Percentiles rank a stretch among this genome's conserved stretches.
These are phyloP conservation scores for Nephila pilipes DNA, from an alignment of 1,140 invertebrate genomes.

Conservation along the genomic window DNA sequence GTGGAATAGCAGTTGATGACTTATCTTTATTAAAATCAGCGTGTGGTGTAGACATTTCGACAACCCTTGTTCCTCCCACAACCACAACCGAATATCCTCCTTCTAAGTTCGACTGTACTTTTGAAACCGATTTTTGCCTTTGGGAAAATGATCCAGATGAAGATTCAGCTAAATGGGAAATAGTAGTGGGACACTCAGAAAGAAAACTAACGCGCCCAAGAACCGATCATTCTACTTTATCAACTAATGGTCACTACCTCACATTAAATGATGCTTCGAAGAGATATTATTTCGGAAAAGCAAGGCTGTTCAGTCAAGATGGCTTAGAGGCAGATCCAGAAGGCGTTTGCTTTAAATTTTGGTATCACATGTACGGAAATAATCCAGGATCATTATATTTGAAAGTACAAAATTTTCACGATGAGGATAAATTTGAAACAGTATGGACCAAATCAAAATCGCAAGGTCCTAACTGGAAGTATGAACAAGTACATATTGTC, in stretches of 20 bases:
- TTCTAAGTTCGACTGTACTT: constrained; percentile 68
- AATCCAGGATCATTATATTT: constrained; percentile 61
- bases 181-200: constrained; percentile 58
- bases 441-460: constrained; percentile 63
- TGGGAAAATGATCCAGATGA: constrained; percentile 66
- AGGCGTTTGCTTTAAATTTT: constrained; percentile 74
- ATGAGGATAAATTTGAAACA: constrained; percentile 66
- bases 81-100: constrained; percentile 49
- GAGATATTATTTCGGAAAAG: neutral
- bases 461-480: constrained; percentile 77
- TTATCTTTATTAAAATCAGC: constrained; percentile 19
- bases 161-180: constrained; percentile 35
- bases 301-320: constrained; percentile 27
- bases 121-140: constrained; percentile 59
- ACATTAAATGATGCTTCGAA: constrained; percentile 41
- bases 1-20: constrained; percentile 78
- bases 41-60: constrained; percentile 41
- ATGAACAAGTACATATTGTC: constrained; percentile 69
- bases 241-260: constrained; percentile 69
- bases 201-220: constrained; percentile 49
- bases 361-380: constrained; percentile 76
- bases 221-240: constrained; percentile 70
- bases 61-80: constrained; percentile 41
- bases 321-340: constrained; percentile 26
- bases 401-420: constrained; percentile 54